Conservation (phyloP, 2,797 vertebrate genomes). For the Octomys mimax region DNA sequence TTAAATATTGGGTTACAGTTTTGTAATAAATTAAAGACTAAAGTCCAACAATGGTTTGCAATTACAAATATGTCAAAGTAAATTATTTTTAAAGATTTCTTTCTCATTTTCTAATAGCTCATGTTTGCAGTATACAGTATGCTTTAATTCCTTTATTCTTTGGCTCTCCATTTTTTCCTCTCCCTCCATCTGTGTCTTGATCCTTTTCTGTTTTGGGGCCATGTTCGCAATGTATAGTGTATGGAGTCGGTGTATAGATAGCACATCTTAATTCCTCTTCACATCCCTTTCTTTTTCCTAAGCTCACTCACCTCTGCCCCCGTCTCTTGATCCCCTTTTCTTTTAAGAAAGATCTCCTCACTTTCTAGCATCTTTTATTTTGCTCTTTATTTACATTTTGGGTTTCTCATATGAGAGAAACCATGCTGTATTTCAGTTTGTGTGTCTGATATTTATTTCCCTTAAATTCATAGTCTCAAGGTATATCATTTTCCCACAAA, state of each 20-base stretch:
- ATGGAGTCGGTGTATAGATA: not conserved
- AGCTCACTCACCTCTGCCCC: not conserved
- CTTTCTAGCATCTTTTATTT: not conserved
- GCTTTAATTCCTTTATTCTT: not conserved
- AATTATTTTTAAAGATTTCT: not conserved
- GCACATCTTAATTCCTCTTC: not conserved
- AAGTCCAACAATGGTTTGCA: not conserved
- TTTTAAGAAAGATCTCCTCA: not conserved
- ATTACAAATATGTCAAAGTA: not conserved
- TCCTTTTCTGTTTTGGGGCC: not conserved
- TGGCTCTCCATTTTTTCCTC: not conserved
- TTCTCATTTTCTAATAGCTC: not conserved
- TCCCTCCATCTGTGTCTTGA: not conserved
- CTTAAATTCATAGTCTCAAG: no score
- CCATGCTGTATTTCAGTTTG: no score
- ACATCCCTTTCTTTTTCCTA: not conserved
- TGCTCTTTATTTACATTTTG: not conserved
- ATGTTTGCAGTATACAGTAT: not conserved
- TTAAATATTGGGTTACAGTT: not conserved
- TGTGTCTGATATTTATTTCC: no score
- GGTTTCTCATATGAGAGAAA: not conserved
- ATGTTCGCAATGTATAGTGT: not conserved
- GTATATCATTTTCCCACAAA: no score
- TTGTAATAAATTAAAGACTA: not conserved
- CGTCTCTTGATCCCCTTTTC: not conserved